phyloP scores from a whole-genome alignment of 2,797 vertebrate species.

The Gila robusta region DNA sequence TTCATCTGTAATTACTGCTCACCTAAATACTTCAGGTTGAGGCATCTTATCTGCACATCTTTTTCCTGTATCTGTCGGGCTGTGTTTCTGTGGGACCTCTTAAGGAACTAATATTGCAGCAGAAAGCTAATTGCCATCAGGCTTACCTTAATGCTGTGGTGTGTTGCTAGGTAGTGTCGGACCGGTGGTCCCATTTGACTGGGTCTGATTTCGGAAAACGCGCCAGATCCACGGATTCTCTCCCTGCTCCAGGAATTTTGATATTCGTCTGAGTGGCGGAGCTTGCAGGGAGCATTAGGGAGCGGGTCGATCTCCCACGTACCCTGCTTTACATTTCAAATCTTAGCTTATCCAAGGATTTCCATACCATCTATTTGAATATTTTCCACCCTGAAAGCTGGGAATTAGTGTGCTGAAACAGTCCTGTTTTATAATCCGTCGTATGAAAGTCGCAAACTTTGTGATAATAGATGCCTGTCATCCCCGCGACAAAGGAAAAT shows the following conservation, averaged over 20 bases:
- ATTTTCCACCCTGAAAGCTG: constrained; percentile 79
- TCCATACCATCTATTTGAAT: constrained; percentile 85
- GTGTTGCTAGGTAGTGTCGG: constrained; percentile 42
- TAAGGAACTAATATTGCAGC: not conserved
- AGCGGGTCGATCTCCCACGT: constrained; percentile 69
- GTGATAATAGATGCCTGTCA: constrained; percentile 26
- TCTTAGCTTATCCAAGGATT: constrained; percentile 80
- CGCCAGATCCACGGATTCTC: constrained; percentile 60
- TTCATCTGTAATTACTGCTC: constrained; percentile 1
- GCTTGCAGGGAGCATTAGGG: constrained; percentile 61
- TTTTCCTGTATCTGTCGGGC: not conserved
- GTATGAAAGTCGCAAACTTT: constrained; percentile 32
- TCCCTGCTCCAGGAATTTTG: constrained; percentile 53
- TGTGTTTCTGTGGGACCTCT: not conserved
- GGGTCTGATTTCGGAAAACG: constrained; percentile 46
- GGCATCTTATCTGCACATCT: not conserved
- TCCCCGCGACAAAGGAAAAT: not conserved
- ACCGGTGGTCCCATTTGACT: constrained; percentile 62
- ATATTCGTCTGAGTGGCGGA: constrained; percentile 56
- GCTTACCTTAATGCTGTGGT: constrained; percentile 57
- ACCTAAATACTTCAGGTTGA: not conserved
- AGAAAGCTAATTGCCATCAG: not conserved
- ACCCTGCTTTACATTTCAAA: constrained; percentile 85
- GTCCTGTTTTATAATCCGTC: constrained; percentile 49
- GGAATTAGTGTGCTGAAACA: constrained; percentile 54